Evolutionary conservation across 2,113 vertebrate species (phyloP).

Genomic region (Phocoena phocoena): DNA sequence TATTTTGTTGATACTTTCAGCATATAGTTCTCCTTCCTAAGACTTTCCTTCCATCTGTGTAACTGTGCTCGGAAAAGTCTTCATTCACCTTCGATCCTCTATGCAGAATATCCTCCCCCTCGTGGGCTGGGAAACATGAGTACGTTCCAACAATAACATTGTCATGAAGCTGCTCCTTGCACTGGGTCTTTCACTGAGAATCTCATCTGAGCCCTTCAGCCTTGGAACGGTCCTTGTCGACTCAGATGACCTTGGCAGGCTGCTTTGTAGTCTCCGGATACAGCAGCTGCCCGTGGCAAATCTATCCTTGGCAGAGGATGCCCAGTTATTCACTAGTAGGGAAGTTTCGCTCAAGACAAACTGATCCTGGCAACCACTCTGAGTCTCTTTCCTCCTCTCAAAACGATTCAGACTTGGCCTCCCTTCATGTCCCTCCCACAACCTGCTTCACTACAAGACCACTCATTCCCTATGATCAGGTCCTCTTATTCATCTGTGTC

Average conservation of each 20-base stretch:
- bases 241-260: not conserved
- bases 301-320: not conserved
- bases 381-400: slow-evolving; percentile 8
- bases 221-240: not conserved
- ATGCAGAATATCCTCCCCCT: not conserved
- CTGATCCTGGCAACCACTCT: not conserved
- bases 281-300: not conserved
- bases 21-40: not conserved
- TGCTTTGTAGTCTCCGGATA: not conserved
- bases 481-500: not conserved
- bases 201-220: not conserved
- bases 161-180: not conserved
- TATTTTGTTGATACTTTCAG: not conserved
- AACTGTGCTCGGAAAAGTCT: not conserved
- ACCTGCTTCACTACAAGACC: not conserved
- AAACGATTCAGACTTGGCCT: not conserved
- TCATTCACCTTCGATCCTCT: not conserved
- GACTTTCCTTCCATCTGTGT: not conserved
- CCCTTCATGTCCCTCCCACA: not conserved
- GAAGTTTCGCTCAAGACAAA: slow-evolving; percentile 23
- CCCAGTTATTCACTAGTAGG: not conserved
- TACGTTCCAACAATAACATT: not conserved
- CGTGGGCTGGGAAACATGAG: not conserved
- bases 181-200: not conserved
- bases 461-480: not conserved